Evolutionary conservation across 2,113 vertebrate genomes (phyloP).

Genomic region (Condylura cristata): DNA sequence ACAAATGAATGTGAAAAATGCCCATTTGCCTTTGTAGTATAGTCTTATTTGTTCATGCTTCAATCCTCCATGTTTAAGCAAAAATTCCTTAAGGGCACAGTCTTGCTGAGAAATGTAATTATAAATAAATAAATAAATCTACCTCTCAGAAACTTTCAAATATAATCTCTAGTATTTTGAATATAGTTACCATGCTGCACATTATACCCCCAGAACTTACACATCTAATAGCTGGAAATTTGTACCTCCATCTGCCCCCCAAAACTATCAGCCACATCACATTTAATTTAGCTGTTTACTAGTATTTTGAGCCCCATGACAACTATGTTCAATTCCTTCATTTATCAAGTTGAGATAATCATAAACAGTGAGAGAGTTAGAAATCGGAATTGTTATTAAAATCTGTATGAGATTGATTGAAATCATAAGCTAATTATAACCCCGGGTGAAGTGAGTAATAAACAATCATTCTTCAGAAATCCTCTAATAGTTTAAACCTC

Average conservation of each 20-base stretch:
- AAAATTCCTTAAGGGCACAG: not conserved
- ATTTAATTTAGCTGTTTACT: not conserved
- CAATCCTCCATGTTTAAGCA: not conserved
- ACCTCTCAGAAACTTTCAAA: not conserved
- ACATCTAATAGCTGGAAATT: not conserved
- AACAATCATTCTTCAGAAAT: constrained; percentile 28
- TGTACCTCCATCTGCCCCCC: not conserved
- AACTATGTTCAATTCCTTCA: not conserved
- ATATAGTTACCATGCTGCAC: not conserved
- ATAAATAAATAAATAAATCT: no score
- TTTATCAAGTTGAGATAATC: not conserved
- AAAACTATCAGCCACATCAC: not conserved
- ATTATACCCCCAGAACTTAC: not conserved
- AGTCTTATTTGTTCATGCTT: not conserved
- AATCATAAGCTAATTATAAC: constrained; percentile 43
- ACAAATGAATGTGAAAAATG: not conserved
- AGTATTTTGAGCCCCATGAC: not conserved
- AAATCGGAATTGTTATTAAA: constrained; percentile 30
- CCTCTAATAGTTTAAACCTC: not conserved
- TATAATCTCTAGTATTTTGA: not conserved
- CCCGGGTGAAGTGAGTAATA: not conserved
- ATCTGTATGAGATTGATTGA: not conserved
- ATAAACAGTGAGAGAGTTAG: not conserved
- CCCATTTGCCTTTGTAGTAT: not conserved
- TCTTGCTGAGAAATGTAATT: not conserved